Evolutionary conservation across 2,113 vertebrate genomes (phyloP), one percentile per base, ranked within the genome.

Genomic region (Gorsachius goisagi): DNA sequence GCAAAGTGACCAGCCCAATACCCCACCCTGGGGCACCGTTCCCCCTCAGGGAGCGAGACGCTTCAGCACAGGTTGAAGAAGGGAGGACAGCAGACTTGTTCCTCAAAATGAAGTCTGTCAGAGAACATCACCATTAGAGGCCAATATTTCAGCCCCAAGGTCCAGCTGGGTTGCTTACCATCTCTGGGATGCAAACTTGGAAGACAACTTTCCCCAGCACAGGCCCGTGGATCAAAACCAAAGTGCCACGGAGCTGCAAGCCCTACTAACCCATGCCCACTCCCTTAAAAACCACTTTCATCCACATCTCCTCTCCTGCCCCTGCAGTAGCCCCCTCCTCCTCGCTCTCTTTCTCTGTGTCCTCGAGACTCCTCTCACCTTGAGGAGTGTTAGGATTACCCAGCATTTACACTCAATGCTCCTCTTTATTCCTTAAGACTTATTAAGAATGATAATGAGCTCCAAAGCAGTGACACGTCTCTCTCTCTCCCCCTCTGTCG

Each of bases 371-470:
- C 98, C 98, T 98, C 99, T 99, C 99, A 99, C 99, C 99, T 99
- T 99, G 99, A 99, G 98, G 98, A 98, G 99, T 98, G 98, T 98
- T 98, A 99, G 99, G 99, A 99, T 99, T 99, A 99, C 99, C 98
- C 98, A 99, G 99, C 99, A 99, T 99, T 99, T 99, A 99, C 98
- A 99, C 99, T 99, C 98, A 98, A 99, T 98, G 99, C 99, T 99
- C 98, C 98, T 98, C 98, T 98, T 99, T 99, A 99, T 99, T 99
- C 99, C 99, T 99, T 99, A 99, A 99, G 99, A 99, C 99, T 99
- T 99, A 99, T 99, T 99, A 99, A 99, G 99, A 99, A 99, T 99
- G 99, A 99, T 99, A 99, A 99, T 99, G 99, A 99, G 99, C 99
- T 99, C 98, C 97, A 98, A 99, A 99, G 99, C 98, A 98, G 98